phyloP scores from a whole-genome alignment of 2,888 invertebrate genomes.

The Cylindroiulus punctatus region DNA sequence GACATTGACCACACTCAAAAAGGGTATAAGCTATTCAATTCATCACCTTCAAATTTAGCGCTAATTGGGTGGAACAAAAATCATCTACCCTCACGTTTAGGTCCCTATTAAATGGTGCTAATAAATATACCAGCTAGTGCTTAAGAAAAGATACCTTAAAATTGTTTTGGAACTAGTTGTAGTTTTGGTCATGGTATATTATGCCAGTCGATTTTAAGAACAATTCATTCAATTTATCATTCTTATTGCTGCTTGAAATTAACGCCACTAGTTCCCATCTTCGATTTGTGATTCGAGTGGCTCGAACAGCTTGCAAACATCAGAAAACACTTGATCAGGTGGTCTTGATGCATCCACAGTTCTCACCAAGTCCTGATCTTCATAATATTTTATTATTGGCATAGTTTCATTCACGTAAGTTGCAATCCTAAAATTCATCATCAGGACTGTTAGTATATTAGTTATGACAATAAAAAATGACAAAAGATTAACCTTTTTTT shows the following conservation, averaged over 20 bases:
- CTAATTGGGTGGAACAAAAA: no score
- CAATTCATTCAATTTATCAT: background rate
- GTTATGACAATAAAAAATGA: background rate
- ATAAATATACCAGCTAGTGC: slow-evolving; percentile 10
- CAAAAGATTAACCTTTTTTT: slow-evolving; percentile 71
- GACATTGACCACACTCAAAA: no score
- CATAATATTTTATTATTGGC: slow-evolving; percentile 89
- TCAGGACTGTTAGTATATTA: background rate
- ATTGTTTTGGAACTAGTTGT: background rate
- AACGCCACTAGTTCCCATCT: slow-evolving; percentile 1
- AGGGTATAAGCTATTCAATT: no score
- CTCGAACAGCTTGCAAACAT: slow-evolving; percentile 54
- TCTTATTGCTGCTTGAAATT: background rate
- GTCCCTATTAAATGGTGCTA: slow-evolving; percentile 7
- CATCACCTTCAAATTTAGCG: no score
- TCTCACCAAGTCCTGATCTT: slow-evolving; percentile 75
- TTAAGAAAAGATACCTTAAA: background rate
- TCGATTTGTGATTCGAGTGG: slow-evolving; percentile 13
- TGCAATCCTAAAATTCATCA: slow-evolving; percentile 72
- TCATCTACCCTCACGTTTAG: background rate
- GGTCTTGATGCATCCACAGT: slow-evolving; percentile 78
- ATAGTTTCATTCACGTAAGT: slow-evolving; percentile 87
- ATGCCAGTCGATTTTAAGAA: background rate
- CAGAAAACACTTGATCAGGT: slow-evolving; percentile 73
- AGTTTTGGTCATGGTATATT: background rate